These are phyloP conservation scores for Pempheris klunzingeri DNA, from an alignment of 2,797 vertebrate species.

Conservation along the genomic window DNA sequence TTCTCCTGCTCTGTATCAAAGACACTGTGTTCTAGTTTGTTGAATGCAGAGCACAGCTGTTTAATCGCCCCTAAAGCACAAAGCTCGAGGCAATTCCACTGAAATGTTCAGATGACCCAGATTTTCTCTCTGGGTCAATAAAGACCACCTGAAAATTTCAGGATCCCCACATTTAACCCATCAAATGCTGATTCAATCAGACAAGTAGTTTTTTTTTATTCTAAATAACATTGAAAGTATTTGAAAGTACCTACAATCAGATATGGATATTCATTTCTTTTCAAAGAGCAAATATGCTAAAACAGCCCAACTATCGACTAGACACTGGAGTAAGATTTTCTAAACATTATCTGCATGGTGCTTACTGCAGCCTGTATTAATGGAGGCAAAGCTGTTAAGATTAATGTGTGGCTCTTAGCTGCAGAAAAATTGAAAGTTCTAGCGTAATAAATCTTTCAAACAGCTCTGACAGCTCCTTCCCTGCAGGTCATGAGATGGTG, in stretches of 20 bases:
- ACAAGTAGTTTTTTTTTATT: background rate
- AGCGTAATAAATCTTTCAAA: slow-evolving; percentile 62
- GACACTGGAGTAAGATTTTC: slow-evolving; percentile 16
- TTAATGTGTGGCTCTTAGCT: slow-evolving; percentile 52
- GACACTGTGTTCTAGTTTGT: background rate
- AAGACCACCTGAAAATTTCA: background rate
- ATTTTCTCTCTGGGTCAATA: background rate
- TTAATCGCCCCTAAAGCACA: background rate
- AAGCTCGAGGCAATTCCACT: background rate
- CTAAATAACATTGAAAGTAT: background rate
- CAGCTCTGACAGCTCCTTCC: slow-evolving; percentile 53
- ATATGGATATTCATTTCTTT: background rate
- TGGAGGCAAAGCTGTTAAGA: slow-evolving; percentile 30
- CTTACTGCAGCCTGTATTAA: slow-evolving; percentile 25
- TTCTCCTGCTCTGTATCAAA: background rate
- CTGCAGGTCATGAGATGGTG: slow-evolving; percentile 43
- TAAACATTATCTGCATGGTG: slow-evolving; percentile 9
- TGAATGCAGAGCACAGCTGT: slow-evolving; percentile 4
- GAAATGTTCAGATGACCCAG: background rate
- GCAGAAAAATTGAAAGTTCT: slow-evolving; percentile 50
- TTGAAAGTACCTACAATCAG: background rate
- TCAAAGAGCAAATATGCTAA: background rate
- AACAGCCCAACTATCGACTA: background rate
- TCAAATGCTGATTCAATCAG: background rate
- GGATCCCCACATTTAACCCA: background rate